Base-by-base conservation (phyloP, 2,113 vertebrate species). In the Calcarius ornatus region DNA sequence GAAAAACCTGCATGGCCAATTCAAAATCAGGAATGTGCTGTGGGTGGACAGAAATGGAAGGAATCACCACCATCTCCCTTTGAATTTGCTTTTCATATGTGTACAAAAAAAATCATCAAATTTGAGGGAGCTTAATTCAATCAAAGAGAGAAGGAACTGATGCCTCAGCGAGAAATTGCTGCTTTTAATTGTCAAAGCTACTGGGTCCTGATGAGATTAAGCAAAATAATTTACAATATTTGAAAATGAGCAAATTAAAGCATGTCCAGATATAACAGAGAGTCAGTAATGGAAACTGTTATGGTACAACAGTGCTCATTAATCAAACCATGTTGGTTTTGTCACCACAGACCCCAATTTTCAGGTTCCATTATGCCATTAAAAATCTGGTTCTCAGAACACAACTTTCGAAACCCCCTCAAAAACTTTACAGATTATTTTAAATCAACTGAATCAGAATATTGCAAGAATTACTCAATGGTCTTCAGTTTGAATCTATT, bases 161-260 rank as follows among this genome's bases (percentile, higher is more conserved):
- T 7, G 21, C 5, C 60, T 75, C 66, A 73, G 89, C 1, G 5
- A 86, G 28, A 87, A 86, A 88, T 81, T 33, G 24, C 69, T 2
- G 5, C 85, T 95, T 95, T 57, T 59, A 12, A 65, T 95, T 89
- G 69, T 82, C 88, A 92, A 88, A 95, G 77, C 81, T 73, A 28
- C 25, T 54, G 66, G 35, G 50, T 88, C 61, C 24, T 68, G 69
- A 86, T 73, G 76, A 90, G 89, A 65, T 68, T 48, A 10, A 51
- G 9, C 47, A 71, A 53, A 53, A 84, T 24, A 3, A 61, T 63
- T 89, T 91, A 66, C 47, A 85, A 5, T 68, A 69, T 53, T 56
- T 51, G 85, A 86, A 94, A 93, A 60, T 25, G 68, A 95, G 88
- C 78, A 88, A 95, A 86, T 31, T 54, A 88, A 91, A 93, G 30